Evolutionary conservation across 2,888 invertebrate genomes (phyloP).

Genomic region (Standfussiana lucernea): DNA sequence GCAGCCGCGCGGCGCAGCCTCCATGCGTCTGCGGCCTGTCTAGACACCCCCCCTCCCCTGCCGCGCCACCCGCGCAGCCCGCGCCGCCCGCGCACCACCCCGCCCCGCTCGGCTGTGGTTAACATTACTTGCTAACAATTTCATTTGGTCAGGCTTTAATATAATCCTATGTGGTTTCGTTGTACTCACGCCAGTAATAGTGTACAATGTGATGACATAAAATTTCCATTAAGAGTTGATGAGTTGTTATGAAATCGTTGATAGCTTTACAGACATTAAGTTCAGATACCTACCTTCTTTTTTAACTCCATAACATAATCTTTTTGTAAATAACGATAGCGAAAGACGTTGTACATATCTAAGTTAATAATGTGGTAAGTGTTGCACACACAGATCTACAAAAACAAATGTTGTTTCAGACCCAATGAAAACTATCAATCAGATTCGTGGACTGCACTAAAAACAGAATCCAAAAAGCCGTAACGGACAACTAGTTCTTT

Average conservation of each 20-base stretch:
- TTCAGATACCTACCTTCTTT: not conserved
- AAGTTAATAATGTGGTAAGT: not conserved
- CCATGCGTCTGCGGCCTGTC: slow-evolving; percentile 90
- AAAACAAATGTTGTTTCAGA: not conserved
- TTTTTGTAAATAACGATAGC: not conserved
- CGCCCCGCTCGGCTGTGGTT: slow-evolving; percentile 65
- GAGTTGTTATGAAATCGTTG: not conserved
- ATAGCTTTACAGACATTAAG: too few species aligned
- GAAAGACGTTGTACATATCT: not conserved
- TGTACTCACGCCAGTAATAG: slow-evolving; percentile 16
- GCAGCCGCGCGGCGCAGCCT: slow-evolving; percentile 86
- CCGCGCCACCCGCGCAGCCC: slow-evolving; percentile 62
- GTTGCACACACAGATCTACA: not conserved
- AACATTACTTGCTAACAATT: slow-evolving; percentile 71
- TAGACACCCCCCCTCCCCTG: slow-evolving; percentile 83
- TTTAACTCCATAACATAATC: not conserved
- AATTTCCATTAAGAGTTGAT: slow-evolving; percentile 11
- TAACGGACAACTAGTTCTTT: slow-evolving; percentile 44
- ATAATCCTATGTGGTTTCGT: slow-evolving; percentile 47
- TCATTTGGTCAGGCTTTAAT: slow-evolving; percentile 71
- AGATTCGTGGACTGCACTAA: slow-evolving; percentile 7
- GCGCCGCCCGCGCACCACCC: slow-evolving; percentile 62
- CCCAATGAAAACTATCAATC: not conserved
- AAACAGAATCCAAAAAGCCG: slow-evolving; percentile 10
- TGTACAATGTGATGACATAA: slow-evolving; percentile 19